These are phyloP conservation scores for Lerista edwardsae DNA, from an alignment of 2,797 vertebrate species.

Conservation along the genomic window DNA sequence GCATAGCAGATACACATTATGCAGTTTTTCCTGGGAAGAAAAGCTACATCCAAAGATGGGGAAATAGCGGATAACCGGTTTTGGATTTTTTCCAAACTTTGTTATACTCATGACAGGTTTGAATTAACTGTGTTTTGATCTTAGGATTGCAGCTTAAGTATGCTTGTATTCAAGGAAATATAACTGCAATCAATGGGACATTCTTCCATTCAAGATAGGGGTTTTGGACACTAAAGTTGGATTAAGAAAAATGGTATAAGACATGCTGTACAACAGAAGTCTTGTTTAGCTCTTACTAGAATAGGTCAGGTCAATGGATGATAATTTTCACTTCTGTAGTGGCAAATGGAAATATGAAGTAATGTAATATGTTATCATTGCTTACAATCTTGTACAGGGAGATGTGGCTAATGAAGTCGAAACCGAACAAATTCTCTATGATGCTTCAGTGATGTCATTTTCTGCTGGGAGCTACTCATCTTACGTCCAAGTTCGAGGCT, in stretches of 20 bases:
- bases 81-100: background rate
- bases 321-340: background rate
- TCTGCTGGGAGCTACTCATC: slow-evolving; percentile 94
- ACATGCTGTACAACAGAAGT: background rate
- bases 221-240: background rate
- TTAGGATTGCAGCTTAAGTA: background rate
- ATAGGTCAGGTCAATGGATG: background rate
- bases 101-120: background rate
- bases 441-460: slow-evolving; percentile 95
- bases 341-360: slow-evolving; percentile 18
- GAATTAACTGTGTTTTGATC: background rate
- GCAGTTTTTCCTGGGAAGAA: background rate
- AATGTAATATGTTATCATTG: background rate
- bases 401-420: slow-evolving; percentile 99
- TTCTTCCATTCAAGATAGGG: background rate
- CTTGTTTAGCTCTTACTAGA: background rate
- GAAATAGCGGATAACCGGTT: background rate
- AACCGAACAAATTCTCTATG: slow-evolving; percentile 95
- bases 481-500: slow-evolving; percentile 95
- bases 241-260: background rate
- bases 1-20: background rate
- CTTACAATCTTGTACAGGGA: slow-evolving; percentile 76
- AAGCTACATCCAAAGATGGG: background rate
- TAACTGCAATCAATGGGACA: background rate
- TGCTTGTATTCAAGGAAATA: background rate